Conservation (phyloP, 2,797 vertebrate genomes). For the Eospalax fontanierii region DNA sequence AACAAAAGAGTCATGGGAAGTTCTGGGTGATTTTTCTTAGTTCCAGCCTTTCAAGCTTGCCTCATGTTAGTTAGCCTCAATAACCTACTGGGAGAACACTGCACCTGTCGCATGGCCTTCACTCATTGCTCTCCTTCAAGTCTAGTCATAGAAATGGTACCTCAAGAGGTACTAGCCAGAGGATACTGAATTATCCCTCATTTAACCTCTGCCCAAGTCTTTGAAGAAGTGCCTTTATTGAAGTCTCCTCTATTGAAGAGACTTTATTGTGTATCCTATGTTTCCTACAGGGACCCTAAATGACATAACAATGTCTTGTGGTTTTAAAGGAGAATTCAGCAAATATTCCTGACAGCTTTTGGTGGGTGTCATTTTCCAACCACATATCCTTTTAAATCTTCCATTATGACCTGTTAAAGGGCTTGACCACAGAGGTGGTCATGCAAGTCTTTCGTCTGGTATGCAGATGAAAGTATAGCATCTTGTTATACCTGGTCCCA, state of each 20-base stretch:
- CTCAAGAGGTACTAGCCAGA: neutral
- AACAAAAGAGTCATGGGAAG: neutral
- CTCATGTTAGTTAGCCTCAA: neutral
- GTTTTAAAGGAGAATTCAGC: constrained; percentile 56
- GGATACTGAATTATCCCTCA: neutral
- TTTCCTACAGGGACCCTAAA: constrained; percentile 9
- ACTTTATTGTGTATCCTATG: neutral
- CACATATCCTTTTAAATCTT: neutral
- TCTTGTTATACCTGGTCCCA: neutral
- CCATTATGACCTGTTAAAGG: neutral
- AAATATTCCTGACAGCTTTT: neutral
- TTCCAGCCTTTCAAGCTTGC: neutral
- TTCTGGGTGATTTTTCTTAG: neutral
- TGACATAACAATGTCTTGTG: neutral
- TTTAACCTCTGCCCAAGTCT: neutral
- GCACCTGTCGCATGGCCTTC: neutral
- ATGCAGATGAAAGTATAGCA: neutral
- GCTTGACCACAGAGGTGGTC: neutral
- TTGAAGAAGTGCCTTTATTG: constrained; percentile 22
- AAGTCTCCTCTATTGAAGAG: neutral
- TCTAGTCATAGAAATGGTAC: neutral
- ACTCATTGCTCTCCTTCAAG: neutral
- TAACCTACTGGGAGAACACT: neutral
- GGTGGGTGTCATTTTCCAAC: neutral
- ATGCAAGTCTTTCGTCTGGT: neutral